Conservation (phyloP, 1,140 invertebrate species). For the Ostrea denselamellosa region DNA sequence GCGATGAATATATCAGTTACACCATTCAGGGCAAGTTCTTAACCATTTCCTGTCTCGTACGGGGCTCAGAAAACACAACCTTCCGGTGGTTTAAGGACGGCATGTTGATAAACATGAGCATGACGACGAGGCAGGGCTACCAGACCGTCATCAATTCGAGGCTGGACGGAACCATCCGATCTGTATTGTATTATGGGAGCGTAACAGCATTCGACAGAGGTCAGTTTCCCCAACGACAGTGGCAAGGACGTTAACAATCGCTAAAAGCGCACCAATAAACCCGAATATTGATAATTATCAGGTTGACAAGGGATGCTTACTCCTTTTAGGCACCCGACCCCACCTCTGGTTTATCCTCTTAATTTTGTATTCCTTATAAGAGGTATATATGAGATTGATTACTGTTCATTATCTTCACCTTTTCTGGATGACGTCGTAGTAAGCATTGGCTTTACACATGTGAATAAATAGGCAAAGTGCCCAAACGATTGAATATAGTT, state of each 20-base stretch:
- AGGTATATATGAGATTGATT: no score
- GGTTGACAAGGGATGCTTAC: no score
- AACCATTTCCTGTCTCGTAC: conserved; percentile 62
- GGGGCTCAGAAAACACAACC: conserved; percentile 56
- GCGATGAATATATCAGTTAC: conserved; percentile 24
- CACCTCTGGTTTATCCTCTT: no score
- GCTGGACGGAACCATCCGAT: conserved; percentile 46
- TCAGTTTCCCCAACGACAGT: neutral
- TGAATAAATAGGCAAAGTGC: no score
- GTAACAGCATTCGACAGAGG: conserved; percentile 55
- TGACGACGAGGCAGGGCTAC: conserved; percentile 21
- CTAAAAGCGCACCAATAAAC: neutral
- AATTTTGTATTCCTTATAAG: no score
- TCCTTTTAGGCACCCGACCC: no score
- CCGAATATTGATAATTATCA: neutral
- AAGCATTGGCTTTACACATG: no score
- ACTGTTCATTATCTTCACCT: no score
- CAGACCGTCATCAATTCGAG: conserved; percentile 44
- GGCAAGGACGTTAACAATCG: neutral
- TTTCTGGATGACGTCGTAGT: no score
- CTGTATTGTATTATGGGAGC: conserved; percentile 47
- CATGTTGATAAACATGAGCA: conserved; percentile 22
- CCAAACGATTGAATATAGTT: no score
- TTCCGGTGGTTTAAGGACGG: conserved; percentile 68
- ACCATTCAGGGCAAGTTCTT: conserved; percentile 57